phyloP scores from a whole-genome alignment of 2,888 invertebrate genomes.

The Athalia rosae region DNA sequence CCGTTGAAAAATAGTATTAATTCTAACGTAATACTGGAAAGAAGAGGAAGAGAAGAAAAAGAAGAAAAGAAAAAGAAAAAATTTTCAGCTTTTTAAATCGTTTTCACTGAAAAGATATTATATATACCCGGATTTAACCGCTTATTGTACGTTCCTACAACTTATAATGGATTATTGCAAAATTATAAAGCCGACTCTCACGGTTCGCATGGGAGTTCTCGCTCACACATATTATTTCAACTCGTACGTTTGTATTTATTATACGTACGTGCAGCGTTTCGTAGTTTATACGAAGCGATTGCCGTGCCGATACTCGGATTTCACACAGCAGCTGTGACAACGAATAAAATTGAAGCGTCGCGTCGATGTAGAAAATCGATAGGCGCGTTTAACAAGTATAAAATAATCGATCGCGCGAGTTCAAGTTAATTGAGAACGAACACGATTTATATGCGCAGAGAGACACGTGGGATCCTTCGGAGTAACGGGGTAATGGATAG shows the following conservation, averaged over 20 bases:
- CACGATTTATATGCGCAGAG: background rate
- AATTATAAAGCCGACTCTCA: no score
- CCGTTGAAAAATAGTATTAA: conserved; percentile 3
- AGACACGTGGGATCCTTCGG: background rate
- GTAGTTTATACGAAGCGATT: no score
- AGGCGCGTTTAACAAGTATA: background rate
- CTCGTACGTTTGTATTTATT: no score
- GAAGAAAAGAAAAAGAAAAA: background rate
- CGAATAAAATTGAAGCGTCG: no score
- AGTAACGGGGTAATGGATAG: no score
- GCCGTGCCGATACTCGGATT: no score
- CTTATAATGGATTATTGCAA: no score
- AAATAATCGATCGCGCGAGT: background rate
- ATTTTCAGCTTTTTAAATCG: background rate
- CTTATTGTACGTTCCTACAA: background rate
- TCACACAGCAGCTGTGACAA: no score
- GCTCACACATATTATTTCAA: no score
- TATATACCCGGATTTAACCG: background rate
- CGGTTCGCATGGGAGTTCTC: no score
- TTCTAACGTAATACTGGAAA: conserved; percentile 7
- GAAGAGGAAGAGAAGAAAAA: no score
- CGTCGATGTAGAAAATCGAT: background rate
- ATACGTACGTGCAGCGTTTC: no score
- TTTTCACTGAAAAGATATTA: conserved; percentile 1
- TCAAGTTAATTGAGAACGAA: conserved; percentile 3